These are phyloP conservation scores for Cistogaster globosa DNA, from an alignment of 2,888 invertebrate genomes.

Conservation along the genomic window DNA sequence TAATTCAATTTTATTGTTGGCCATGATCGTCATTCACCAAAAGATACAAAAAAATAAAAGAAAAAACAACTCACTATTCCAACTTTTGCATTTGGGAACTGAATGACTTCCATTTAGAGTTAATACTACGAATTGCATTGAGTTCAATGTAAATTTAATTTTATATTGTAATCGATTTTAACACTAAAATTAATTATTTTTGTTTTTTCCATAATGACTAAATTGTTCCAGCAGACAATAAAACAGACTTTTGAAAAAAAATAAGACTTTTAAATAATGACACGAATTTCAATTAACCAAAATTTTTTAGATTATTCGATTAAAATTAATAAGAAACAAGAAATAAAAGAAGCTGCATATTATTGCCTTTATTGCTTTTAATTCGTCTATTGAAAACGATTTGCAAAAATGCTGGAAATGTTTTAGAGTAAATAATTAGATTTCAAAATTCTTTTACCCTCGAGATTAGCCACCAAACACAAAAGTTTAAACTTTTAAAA, in stretches of 20 bases:
- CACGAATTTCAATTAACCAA: constrained; percentile 4
- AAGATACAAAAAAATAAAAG: background rate
- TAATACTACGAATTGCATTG: constrained; percentile 7
- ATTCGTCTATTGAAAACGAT: too few species aligned
- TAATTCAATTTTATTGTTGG: constrained; percentile 15
- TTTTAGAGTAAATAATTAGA: too few species aligned
- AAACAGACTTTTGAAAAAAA: background rate
- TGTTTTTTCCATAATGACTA: background rate
- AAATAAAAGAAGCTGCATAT: background rate
- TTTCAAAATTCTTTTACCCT: too few species aligned
- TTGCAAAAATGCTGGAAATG: too few species aligned
- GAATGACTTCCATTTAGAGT: background rate
- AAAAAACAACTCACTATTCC: background rate
- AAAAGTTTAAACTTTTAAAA: too few species aligned
- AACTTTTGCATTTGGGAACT: constrained; percentile 8
- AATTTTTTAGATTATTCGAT: background rate
- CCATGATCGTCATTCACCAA: constrained; percentile 6
- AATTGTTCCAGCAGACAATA: background rate
- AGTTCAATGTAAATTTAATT: constrained; percentile 49
- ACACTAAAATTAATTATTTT: constrained; percentile 49
- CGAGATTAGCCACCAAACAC: too few species aligned
- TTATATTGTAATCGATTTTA: constrained; percentile 57
- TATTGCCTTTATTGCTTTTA: background rate
- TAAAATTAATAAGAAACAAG: too few species aligned
- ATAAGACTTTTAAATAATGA: background rate